Evolutionary conservation across 2,113 vertebrate genomes (phyloP), one percentile per base, ranked within the genome.

Genomic region (Cochlearius cochlearius): DNA sequence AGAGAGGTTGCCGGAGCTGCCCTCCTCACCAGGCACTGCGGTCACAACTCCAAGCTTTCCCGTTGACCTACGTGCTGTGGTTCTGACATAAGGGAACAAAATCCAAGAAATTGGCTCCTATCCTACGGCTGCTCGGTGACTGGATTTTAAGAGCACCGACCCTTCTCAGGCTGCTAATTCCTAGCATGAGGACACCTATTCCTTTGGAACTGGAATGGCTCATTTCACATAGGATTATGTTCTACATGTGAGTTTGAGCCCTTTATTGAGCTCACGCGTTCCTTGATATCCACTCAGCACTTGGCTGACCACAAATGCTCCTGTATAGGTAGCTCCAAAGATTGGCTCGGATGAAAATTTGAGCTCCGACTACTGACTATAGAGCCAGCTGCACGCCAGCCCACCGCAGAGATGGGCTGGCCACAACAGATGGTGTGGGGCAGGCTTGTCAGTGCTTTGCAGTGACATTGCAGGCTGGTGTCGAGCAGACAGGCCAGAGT

Each of bases 331-430:
- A 71, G 19, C 80, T 90, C 55, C 73, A 55, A 32, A 85, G 43
- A 64, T 62, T 78, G 69, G 36, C 82, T 36, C 2, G 5, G 71
- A 22, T 34, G 58, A 49, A 62, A 75, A 16, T 36, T 12, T 34
- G 56, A 88, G 81, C 52, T 93, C 22, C 47, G 58, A 5, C 36
- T 27, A 15, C 6, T 41, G 59, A 5, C 19, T 14, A 4, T 0
- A 36, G 73, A 62, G 68, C 8, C 41, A 73, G 55, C 30, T 71
- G 82, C 75, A 15, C 19, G 36, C 38, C 85, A 90, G 82, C 66
- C 52, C 43, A 29, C 2, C 0, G 4, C 77, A 45, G 59, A 49
- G 58, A 34, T 0, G 0, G 47, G n/a, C 52, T 36, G 63, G 45
- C 36, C 90, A 63, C 45, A 49, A 49, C 72, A 91, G 79, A 73